Evolutionary conservation across 2,888 invertebrate genomes (phyloP), one percentile per base, ranked within the genome.

Genomic region (Anthoptus insignis): DNA sequence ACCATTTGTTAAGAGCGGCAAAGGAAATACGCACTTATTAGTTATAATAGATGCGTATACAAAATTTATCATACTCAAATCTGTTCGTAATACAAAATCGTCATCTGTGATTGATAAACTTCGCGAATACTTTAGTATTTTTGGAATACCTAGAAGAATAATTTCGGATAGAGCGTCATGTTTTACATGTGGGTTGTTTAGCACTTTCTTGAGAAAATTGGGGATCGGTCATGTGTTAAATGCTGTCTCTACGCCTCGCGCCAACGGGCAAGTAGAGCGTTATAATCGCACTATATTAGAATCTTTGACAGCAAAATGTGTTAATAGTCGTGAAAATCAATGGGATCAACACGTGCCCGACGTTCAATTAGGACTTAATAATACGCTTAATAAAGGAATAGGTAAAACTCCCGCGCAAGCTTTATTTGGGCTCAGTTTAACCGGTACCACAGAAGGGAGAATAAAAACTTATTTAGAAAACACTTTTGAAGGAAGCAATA

Each of bases 11-110:
- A n/a, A n/a, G 2, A 39, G 45, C n/a, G 53, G 60, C 21, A 63
- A 53, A 16, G 53, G 42, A 14, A 63, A 68, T 50, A 7, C 50
- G 11, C 59, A 68, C 27, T 1, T 68, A 7, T 22, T 68, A 32
- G 4, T 61, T 0, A 68, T 68, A 6, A 65, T 68, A n/a, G 68
- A 68, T n/a, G 68, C 61, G 3, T 68, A 59, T 47, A 68, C 68
- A 16, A 68, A 68, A 50, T 68, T 59, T 59, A 63, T 65, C 13
- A n/a, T 63, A 7, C n/a, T 65, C 4, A 29, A 29, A 3, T 61
- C 68, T 0, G 68, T 68, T 11, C 58, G 45, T 37, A 68, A 54
- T 19, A 68, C 68, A 1, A 68, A 68, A 27, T 65, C 0, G n/a
- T 29, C 11, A 6, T 47, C 37, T 3, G 22, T 65, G 9, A 65